Conservation (phyloP, 2,888 invertebrate genomes). For the Drosophila prostipennis region DNA sequence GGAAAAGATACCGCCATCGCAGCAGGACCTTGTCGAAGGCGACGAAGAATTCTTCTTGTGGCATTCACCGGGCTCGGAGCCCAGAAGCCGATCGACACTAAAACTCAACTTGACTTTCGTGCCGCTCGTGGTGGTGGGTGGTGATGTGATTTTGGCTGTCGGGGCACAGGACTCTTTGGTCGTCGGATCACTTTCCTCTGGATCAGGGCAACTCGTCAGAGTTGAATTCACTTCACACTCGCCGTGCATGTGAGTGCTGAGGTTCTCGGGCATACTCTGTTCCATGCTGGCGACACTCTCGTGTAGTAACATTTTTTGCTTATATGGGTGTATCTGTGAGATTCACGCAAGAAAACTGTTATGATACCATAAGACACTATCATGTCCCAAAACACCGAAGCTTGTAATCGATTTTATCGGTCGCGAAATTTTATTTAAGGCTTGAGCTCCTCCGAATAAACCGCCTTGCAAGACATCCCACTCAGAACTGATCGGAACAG, state of each 20-base stretch:
- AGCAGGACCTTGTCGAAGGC: conserved; percentile 54
- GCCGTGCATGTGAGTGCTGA: conserved; percentile 65
- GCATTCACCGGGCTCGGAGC: conserved; percentile 56
- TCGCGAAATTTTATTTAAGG: conserved; percentile 1
- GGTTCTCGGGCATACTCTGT: conserved; percentile 71
- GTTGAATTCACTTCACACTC: conserved; percentile 55
- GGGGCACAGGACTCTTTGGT: conserved; percentile 51
- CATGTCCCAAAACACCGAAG: conserved; percentile 58
- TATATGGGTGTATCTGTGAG: conserved; percentile 5
- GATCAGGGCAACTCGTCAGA: conserved; percentile 32
- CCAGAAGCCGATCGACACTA: conserved; percentile 82
- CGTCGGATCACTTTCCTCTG: conserved; percentile 34
- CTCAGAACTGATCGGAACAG: conserved; percentile 76
- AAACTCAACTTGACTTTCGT: conserved; percentile 83
- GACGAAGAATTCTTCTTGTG: background rate
- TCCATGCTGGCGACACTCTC: conserved; percentile 63
- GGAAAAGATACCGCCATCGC: conserved; percentile 65
- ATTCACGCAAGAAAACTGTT: background rate
- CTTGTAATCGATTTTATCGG: conserved; percentile 13
- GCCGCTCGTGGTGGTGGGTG: conserved; percentile 26
- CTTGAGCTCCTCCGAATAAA: conserved; percentile 48
- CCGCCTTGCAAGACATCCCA: conserved; percentile 79
- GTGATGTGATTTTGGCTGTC: conserved; percentile 13
- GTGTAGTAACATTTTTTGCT: conserved; percentile 61
- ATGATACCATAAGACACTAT: background rate